A percentile compares a stretch with the other conserved stretches of the same genome.
Conservation (phyloP, 2,113 vertebrate genomes). For the Macquaria australasica region DNA sequence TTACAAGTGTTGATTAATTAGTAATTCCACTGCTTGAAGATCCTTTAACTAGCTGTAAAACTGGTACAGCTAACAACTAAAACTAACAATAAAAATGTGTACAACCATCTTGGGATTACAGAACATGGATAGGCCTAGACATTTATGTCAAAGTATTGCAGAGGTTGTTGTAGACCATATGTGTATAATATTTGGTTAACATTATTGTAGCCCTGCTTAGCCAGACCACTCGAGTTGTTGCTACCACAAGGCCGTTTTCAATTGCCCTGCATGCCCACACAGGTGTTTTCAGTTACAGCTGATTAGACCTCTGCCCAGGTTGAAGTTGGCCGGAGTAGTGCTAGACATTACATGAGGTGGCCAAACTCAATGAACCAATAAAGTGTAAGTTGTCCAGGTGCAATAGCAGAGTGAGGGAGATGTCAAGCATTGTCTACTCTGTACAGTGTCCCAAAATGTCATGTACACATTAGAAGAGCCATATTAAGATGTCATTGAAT, state of each 20-base stretch:
- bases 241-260: not conserved
- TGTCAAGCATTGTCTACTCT: no score
- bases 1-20: constrained; percentile 8
- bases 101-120: not conserved
- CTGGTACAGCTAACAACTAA: not conserved
- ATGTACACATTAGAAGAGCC: not conserved
- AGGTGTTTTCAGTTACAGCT: not conserved
- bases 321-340: not conserved
- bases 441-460: not conserved
- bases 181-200: not conserved
- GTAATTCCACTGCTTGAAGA: not conserved
- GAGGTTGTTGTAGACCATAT: not conserved
- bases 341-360: not conserved
- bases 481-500: constrained; percentile 1
- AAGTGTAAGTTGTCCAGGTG: not conserved
- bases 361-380: not conserved
- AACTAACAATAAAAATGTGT: not conserved
- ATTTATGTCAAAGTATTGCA: not conserved
- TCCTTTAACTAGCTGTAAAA: constrained; percentile 1
- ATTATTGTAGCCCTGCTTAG: not conserved
- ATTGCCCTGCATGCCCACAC: not conserved
- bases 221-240: not conserved
- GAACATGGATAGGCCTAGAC: not conserved
- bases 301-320: not conserved
- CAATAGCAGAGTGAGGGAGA: no score